Percentiles rank a stretch among this genome's conserved stretches.
phyloP scores from a whole-genome alignment of 1,140 invertebrate species.

The Bombus soroeensis region DNA sequence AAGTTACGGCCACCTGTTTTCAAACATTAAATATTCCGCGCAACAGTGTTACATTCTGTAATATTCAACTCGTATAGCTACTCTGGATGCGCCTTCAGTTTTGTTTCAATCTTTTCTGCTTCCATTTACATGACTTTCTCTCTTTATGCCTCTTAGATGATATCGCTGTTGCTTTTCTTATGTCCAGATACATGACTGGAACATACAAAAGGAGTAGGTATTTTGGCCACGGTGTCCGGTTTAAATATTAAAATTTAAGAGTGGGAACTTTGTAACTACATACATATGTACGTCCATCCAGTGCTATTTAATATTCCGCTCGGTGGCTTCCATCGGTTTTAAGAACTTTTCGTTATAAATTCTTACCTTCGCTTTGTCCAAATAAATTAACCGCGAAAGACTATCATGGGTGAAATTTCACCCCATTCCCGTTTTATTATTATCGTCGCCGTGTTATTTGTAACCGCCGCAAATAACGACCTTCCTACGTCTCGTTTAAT shows the following conservation, averaged over 20 bases:
- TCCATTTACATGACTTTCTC: slow-evolving; percentile 52
- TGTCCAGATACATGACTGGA: slow-evolving; percentile 20
- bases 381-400: neutral
- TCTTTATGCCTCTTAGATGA: slow-evolving; percentile 41
- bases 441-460: too few relatives aligned
- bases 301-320: slow-evolving; percentile 14
- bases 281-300: neutral
- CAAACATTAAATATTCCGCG: slow-evolving; percentile 39
- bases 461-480: too few relatives aligned
- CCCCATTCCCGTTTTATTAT: too few relatives aligned
- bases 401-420: neutral
- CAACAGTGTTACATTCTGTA: slow-evolving; percentile 49
- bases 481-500: too few relatives aligned
- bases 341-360: neutral
- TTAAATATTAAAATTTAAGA: slow-evolving; percentile 43
- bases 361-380: neutral
- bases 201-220: slow-evolving; percentile 4
- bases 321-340: neutral
- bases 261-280: slow-evolving; percentile 1
- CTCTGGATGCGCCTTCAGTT: slow-evolving; percentile 42
- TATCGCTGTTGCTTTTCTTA: slow-evolving; percentile 38
- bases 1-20: slow-evolving; percentile 2
- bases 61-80: slow-evolving; percentile 52
- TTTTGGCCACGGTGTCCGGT: neutral
- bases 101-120: slow-evolving; percentile 37